Evolutionary conservation across 2,888 invertebrate species (phyloP).

Genomic region (Meta bourneti): DNA sequence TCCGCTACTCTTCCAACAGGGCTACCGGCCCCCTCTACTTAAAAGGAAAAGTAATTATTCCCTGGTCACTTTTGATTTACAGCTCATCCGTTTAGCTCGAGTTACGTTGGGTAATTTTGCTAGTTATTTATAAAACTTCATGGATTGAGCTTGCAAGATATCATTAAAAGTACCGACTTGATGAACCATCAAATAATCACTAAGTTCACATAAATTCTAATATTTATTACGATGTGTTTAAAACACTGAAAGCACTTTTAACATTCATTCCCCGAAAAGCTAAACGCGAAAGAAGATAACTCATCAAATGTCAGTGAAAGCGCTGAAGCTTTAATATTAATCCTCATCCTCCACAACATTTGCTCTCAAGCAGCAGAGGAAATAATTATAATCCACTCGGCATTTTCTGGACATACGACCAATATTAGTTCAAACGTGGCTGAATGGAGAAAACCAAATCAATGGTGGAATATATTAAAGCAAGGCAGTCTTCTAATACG

Average conservation of each 20-base stretch:
- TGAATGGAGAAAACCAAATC: constrained; percentile 5
- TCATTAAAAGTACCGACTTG: no score
- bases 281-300: neutral
- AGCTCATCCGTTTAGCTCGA: no score
- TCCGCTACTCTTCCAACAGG: no score
- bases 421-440: neutral
- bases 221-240: neutral
- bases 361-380: neutral
- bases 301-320: neutral
- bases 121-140: no score
- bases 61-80: no score
- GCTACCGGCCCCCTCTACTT: no score
- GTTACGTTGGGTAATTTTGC: no score
- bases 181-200: no score
- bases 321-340: neutral
- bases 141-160: no score
- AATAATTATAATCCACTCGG: no score
- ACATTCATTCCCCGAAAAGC: neutral
- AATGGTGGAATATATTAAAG: constrained; percentile 4
- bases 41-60: no score
- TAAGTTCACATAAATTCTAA: no score
- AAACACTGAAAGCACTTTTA: neutral
- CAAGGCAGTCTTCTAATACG: constrained; percentile 4
- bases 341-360: neutral
- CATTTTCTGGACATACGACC: neutral